These are phyloP conservation scores for Dermatemys mawii DNA, from an alignment of 2,113 vertebrate species.

Conservation along the genomic window DNA sequence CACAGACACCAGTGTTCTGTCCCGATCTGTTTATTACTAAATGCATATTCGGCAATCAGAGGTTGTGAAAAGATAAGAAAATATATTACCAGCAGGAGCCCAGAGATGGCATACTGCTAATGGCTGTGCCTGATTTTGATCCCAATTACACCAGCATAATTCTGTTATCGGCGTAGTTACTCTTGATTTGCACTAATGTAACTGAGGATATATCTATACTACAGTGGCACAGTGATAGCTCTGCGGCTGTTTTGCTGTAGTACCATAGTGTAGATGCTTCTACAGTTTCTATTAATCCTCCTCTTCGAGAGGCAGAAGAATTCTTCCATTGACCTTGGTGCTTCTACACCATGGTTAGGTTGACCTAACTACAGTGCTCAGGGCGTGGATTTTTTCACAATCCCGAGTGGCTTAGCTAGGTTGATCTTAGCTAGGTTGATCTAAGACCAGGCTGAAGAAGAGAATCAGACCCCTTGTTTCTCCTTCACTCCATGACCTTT, in stretches of 20 bases:
- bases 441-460: background rate
- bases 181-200: background rate
- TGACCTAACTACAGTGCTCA: background rate
- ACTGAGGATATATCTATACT: background rate
- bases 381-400: background rate
- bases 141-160: background rate
- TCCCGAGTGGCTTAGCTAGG: background rate
- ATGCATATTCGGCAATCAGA: slow-evolving; percentile 68
- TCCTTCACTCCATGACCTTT: slow-evolving; percentile 41
- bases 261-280: background rate
- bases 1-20: slow-evolving; percentile 41
- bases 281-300: background rate
- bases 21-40: slow-evolving; percentile 75
- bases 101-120: slow-evolving; percentile 19
- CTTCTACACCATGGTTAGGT: background rate
- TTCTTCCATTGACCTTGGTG: background rate
- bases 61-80: slow-evolving; percentile 38
- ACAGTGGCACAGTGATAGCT: background rate
- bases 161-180: background rate
- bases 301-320: background rate
- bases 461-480: background rate
- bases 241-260: background rate
- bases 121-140: background rate
- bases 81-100: background rate
- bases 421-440: background rate